phyloP scores from a whole-genome alignment of 2,888 invertebrate genomes.

The Morinoia aosen region DNA sequence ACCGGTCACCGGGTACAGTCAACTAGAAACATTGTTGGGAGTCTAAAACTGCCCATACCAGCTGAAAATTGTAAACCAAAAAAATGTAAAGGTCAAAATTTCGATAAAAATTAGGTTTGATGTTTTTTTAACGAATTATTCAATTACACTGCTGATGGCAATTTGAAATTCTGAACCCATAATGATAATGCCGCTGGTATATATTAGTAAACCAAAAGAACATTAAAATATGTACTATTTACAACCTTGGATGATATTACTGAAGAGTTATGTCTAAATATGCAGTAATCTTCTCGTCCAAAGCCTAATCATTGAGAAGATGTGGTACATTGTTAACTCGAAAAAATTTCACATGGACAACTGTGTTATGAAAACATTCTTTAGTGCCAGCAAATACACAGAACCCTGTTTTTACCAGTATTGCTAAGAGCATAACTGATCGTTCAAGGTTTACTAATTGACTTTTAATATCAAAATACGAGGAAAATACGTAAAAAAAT shows the following conservation, averaged over 20 bases:
- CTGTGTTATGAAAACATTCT: neutral
- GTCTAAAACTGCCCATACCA: neutral
- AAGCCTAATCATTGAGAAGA: neutral
- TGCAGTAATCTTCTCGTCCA: neutral
- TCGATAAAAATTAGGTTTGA: neutral
- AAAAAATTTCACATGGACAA: neutral
- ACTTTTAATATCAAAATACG: neutral
- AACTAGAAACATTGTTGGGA: neutral
- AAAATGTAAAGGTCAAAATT: neutral
- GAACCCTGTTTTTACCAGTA: neutral
- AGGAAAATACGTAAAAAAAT: neutral
- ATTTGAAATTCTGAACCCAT: neutral
- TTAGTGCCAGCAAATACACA: neutral
- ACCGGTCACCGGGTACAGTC: neutral
- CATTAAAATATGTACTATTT: neutral
- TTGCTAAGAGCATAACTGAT: neutral
- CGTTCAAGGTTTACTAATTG: neutral
- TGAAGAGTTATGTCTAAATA: neutral
- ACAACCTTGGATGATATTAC: neutral
- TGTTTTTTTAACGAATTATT: neutral
- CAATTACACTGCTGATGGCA: neutral
- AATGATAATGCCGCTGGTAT: neutral
- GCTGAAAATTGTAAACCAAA: no score
- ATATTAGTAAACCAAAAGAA: neutral
- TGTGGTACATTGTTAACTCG: neutral